These are phyloP conservation scores for Falco rusticolus DNA, from an alignment of 2,797 vertebrate genomes.

Conservation along the genomic window DNA sequence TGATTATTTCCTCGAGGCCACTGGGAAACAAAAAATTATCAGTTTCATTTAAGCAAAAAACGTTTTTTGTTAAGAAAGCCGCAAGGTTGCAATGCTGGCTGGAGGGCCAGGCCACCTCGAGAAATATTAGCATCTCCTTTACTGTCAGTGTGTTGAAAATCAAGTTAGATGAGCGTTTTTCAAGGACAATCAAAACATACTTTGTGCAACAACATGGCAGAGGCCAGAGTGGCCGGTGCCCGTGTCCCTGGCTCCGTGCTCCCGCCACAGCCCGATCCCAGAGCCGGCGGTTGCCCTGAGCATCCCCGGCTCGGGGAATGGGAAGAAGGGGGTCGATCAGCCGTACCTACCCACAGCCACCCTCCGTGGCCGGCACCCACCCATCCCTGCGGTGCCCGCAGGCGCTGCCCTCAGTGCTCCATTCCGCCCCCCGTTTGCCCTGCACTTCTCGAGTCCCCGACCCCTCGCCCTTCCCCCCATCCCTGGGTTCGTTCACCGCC, in stretches of 20 bases:
- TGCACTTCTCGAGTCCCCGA: background rate
- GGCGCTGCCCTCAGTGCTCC: background rate
- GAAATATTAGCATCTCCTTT: background rate
- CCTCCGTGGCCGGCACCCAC: background rate
- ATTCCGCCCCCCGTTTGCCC: background rate
- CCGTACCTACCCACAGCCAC: background rate
- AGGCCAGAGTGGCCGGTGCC: background rate
- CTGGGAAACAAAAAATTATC: background rate
- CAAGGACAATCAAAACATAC: background rate
- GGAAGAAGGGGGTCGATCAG: too few relatives aligned
- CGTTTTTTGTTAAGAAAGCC: background rate
- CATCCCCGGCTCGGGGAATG: background rate
- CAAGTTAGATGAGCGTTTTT: background rate
- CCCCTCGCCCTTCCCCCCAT: background rate
- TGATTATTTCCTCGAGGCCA: background rate
- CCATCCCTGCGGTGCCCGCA: background rate
- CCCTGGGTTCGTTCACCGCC: background rate
- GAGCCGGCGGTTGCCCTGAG: too few relatives aligned
- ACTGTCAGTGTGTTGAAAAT: background rate
- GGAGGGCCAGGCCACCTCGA: background rate
- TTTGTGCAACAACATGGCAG: background rate
- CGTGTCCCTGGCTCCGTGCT: background rate
- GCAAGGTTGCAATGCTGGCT: background rate
- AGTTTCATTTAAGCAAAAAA: background rate
- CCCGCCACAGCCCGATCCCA: too few relatives aligned